phyloP scores from a whole-genome alignment of 2,797 vertebrate species.

The Smutsia gigantea region DNA sequence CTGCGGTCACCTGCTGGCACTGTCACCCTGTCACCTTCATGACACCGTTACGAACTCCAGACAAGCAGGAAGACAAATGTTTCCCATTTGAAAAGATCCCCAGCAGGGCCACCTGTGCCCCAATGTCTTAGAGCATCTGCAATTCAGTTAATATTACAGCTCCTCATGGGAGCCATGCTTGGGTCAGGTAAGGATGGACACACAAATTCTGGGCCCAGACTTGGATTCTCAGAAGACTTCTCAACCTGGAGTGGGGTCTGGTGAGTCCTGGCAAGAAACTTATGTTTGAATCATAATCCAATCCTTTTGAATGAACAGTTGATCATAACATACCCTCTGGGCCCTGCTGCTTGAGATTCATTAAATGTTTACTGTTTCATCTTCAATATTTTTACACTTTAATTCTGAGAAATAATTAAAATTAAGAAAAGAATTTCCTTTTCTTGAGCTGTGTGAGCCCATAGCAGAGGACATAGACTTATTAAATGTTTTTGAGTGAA shows the following conservation, averaged over 20 bases:
- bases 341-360: neutral
- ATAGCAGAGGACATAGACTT: neutral
- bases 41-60: neutral
- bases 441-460: neutral
- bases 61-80: neutral
- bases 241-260: neutral
- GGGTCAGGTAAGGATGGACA: neutral
- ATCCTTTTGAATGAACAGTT: neutral
- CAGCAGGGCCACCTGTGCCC: neutral
- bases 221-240: neutral
- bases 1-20: neutral
- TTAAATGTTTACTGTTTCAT: neutral
- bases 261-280: neutral
- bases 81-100: neutral
- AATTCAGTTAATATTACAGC: neutral
- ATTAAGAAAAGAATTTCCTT: neutral
- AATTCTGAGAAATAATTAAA: constrained; percentile 30
- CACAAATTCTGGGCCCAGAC: neutral
- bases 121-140: neutral
- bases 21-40: neutral
- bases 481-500: neutral
- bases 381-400: constrained; percentile 19
- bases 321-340: neutral
- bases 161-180: neutral
- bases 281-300: neutral